Evolutionary conservation across 2,113 vertebrate species (phyloP).

Genomic region (Chaetodon auriga): DNA sequence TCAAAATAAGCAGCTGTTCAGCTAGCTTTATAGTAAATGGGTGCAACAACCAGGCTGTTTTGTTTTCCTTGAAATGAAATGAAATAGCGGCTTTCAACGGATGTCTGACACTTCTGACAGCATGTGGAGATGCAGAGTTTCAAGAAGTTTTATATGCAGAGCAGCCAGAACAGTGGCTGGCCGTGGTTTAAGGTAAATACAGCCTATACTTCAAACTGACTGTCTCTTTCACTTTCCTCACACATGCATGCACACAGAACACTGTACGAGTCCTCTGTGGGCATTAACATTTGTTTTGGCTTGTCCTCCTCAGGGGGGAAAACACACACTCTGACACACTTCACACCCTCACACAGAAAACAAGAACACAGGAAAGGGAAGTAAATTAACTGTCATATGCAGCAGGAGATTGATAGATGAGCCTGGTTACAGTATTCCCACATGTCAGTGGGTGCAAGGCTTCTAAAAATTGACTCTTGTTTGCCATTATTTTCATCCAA

Average conservation of each 20-base stretch:
- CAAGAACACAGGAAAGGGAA: slow-evolving; percentile 23
- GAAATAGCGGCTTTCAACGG: slow-evolving; percentile 4
- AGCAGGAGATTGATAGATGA: background rate
- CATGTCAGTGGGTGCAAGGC: background rate
- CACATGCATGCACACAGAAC: background rate
- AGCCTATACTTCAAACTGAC: background rate
- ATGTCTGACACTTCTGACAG: background rate
- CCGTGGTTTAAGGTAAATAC: slow-evolving; percentile 5
- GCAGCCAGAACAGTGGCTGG: background rate
- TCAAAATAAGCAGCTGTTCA: background rate
- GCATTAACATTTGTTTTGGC: slow-evolving; percentile 58
- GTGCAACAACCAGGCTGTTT: background rate
- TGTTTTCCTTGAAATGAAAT: slow-evolving; percentile 8
- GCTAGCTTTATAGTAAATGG: background rate
- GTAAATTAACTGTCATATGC: slow-evolving; percentile 26
- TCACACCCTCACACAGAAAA: slow-evolving; percentile 7
- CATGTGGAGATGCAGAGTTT: background rate
- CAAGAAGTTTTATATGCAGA: background rate
- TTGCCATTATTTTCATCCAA: too few relatives aligned
- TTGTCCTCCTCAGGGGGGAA: slow-evolving; percentile 32
- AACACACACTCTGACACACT: slow-evolving; percentile 35
- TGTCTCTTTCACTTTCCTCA: slow-evolving; percentile 13
- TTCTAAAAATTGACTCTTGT: background rate
- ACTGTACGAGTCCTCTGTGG: slow-evolving; percentile 26
- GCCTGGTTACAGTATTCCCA: background rate